Percentiles rank a stretch among this genome's conserved stretches.
phyloP scores from a whole-genome alignment of 2,113 vertebrate species.

The Callipepla californica region DNA sequence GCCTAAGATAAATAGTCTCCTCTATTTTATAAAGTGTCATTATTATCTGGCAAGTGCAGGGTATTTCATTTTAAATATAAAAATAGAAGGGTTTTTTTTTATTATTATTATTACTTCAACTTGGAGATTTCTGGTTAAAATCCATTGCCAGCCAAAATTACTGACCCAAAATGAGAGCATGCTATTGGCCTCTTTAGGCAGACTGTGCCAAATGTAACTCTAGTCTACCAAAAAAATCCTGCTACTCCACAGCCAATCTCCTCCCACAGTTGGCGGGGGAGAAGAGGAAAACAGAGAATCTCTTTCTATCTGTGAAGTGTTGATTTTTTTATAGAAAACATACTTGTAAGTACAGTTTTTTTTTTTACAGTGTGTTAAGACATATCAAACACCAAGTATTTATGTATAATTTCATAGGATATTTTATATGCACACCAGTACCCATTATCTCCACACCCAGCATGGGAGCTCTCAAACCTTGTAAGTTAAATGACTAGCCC shows the following conservation, averaged over 20 bases:
- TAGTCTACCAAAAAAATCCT: conserved; percentile 15
- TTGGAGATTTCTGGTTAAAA: conserved; percentile 38
- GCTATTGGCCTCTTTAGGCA: conserved; percentile 3
- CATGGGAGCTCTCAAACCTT: conserved; percentile 3
- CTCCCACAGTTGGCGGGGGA: conserved; percentile 52
- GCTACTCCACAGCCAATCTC: conserved; percentile 57
- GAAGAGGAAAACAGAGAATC: conserved; percentile 56
- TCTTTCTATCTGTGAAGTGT: conserved; percentile 56
- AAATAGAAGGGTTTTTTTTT: neutral
- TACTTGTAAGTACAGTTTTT: neutral
- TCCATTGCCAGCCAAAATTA: conserved; percentile 1
- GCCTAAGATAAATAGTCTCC: neutral
- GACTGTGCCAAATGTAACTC: conserved; percentile 56
- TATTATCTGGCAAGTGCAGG: conserved; percentile 9
- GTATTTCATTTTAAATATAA: conserved; percentile 6
- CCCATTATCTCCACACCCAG: conserved; percentile 9
- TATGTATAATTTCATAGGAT: conserved; percentile 45
- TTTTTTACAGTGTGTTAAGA: conserved; percentile 58
- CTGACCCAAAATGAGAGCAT: neutral
- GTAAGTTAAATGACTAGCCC: neutral
- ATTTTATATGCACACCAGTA: conserved; percentile 60
- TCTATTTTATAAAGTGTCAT: conserved; percentile 31
- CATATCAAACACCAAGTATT: conserved; percentile 49
- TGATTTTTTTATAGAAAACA: conserved; percentile 66
- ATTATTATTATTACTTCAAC: neutral